These are phyloP conservation scores for Xestia ashworthii DNA, from an alignment of 2,888 invertebrate species.

Conservation along the genomic window DNA sequence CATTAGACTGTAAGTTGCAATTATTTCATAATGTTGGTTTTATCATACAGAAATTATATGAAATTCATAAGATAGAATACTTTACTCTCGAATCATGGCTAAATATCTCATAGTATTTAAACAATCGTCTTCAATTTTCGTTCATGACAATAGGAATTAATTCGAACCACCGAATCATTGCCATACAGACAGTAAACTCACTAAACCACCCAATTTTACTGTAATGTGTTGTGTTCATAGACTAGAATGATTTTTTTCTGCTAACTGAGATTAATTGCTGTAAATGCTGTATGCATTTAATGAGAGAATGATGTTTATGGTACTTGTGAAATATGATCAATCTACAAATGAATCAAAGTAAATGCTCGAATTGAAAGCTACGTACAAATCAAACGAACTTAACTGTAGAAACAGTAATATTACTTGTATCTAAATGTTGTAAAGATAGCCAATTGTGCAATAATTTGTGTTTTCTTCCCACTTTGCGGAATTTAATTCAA, in stretches of 20 bases:
- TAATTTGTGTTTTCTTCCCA: neutral
- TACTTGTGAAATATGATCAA: conserved; percentile 13
- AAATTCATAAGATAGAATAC: neutral
- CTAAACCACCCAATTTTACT: conserved; percentile 14
- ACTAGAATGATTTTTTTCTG: neutral
- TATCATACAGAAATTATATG: neutral
- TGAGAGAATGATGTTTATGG: neutral
- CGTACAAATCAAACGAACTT: conserved; percentile 5
- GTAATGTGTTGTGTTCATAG: conserved; percentile 48
- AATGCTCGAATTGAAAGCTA: neutral
- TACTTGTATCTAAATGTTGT: neutral
- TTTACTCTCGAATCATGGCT: neutral
- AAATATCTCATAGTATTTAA: neutral
- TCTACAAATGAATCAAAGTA: conserved; percentile 3
- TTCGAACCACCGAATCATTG: conserved; percentile 61
- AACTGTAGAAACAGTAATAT: neutral
- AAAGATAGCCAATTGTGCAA: neutral
- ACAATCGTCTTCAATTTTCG: conserved; percentile 7
- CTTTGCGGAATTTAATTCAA: neutral
- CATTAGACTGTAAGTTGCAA: neutral
- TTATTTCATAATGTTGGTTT: neutral
- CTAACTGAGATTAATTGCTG: conserved; percentile 21
- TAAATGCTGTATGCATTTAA: neutral
- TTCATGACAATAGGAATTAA: conserved; percentile 44
- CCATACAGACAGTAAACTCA: conserved; percentile 39